Evolutionary conservation across 2,113 vertebrate genomes (phyloP).

Genomic region (Archocentrus centrarchus): DNA sequence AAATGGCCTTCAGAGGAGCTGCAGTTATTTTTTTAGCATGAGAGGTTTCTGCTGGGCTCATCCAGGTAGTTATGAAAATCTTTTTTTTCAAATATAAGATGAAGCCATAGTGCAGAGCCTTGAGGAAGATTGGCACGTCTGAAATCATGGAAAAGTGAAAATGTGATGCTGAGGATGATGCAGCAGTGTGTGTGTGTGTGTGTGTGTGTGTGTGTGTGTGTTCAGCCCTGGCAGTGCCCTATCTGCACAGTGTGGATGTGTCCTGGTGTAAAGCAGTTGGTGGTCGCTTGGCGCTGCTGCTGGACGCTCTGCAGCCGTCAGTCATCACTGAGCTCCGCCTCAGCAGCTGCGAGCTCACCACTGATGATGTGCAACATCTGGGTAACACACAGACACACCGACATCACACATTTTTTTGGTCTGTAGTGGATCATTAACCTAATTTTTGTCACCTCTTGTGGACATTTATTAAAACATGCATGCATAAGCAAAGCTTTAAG

Average conservation of each 20-base stretch:
- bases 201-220: constrained; percentile 29
- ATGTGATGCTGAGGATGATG: not conserved
- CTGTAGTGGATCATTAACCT: no score
- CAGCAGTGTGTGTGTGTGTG: constrained; percentile 11
- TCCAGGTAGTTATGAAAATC: no score
- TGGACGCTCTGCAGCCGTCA: constrained; percentile 80
- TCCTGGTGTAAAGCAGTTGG: constrained; percentile 94
- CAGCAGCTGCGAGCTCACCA: constrained; percentile 90
- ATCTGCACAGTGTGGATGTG: constrained; percentile 84
- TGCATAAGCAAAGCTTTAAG: no score
- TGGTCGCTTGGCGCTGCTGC: constrained; percentile 84
- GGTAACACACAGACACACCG: constrained; percentile 71
- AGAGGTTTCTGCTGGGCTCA: no score
- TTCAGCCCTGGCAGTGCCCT: constrained; percentile 82
- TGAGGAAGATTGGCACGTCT: not conserved
- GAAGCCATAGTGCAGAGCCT: no score
- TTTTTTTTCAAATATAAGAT: no score
- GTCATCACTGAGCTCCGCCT: constrained; percentile 83
- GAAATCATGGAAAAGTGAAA: not conserved
- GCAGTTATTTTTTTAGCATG: no score
- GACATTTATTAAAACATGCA: no score
- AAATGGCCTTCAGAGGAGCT: no score
- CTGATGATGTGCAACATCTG: constrained; percentile 83
- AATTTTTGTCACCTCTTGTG: no score
- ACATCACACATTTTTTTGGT: no score